Conservation (phyloP, 1,140 invertebrate species). For the Oryzaephilus surinamensis region DNA sequence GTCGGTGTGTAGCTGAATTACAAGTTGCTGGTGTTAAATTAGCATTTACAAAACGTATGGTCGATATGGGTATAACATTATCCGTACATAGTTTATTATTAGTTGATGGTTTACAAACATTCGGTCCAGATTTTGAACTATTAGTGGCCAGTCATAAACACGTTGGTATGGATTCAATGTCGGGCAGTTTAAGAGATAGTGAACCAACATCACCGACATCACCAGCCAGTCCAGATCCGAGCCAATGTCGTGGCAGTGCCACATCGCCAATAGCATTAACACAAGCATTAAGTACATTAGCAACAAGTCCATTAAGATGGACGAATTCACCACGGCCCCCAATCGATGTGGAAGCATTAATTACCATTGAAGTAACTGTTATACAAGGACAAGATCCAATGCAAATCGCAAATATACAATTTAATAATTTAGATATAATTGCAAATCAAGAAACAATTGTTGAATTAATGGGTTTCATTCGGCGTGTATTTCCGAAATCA, state of each 20-base stretch:
- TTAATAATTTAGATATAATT: conserved; percentile 91
- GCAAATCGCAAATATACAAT: conserved; percentile 75
- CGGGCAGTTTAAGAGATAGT: conserved; percentile 82
- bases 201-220: conserved; percentile 80
- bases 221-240: conserved; percentile 54
- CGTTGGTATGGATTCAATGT: conserved; percentile 87
- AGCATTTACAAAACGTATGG: conserved; percentile 57
- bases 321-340: conserved; percentile 29
- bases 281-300: conserved; percentile 41
- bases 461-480: conserved; percentile 79
- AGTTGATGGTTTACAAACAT: conserved; percentile 90
- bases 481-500: conserved; percentile 54
- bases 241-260: conserved; percentile 27
- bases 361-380: conserved; percentile 69
- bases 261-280: conserved; percentile 49
- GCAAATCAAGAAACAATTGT: conserved; percentile 94
- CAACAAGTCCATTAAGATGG: no score
- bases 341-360: conserved; percentile 71
- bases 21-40: conserved; percentile 81
- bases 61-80: conserved; percentile 64
- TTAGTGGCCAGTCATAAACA: conserved; percentile 89
- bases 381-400: conserved; percentile 57
- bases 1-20: conserved; percentile 77
- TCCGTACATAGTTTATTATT: conserved; percentile 85
- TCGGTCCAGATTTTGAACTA: conserved; percentile 89